Percentiles rank a stretch among this genome's conserved stretches.
Conservation (phyloP, 2,888 invertebrate genomes). For the Philaethria dido region DNA sequence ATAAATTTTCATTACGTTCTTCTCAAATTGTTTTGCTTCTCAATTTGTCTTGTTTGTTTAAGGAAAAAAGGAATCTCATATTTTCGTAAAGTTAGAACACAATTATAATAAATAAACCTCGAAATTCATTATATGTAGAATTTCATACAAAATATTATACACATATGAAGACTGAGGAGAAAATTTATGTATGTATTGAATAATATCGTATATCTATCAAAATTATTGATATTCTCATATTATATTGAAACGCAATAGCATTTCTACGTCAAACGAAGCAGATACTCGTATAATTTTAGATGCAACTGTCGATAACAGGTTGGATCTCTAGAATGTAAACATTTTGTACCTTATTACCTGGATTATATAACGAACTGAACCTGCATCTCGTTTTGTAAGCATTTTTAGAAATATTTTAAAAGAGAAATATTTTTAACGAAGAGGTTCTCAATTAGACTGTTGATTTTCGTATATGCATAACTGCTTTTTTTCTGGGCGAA, state of each 20-base stretch:
- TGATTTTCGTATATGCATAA: too few relatives aligned
- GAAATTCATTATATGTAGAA: not conserved
- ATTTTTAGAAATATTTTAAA: too few relatives aligned
- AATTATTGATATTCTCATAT: not conserved
- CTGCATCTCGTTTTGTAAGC: too few relatives aligned
- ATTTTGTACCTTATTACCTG: not conserved
- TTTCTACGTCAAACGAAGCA: not conserved
- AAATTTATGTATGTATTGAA: not conserved
- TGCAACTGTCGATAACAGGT: conserved; percentile 16
- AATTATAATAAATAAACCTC: not conserved
- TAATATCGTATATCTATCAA: not conserved
- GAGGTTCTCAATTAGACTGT: too few relatives aligned
- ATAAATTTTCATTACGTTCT: not conserved
- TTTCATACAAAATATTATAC: too few relatives aligned
- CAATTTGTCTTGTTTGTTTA: not conserved
- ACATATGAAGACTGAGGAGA: too few relatives aligned
- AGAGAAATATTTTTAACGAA: too few relatives aligned
- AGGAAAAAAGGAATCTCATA: not conserved
- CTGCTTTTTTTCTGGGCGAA: too few relatives aligned
- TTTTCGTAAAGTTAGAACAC: not conserved
- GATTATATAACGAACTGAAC: not conserved
- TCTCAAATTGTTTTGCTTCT: too few relatives aligned
- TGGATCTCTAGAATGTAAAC: conserved; percentile 1
- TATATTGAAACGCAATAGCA: not conserved
- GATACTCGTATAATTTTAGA: conserved; percentile 6